These are phyloP conservation scores for honey bee (Apis mellifera) DNA, from an alignment of 1,140 invertebrate genomes.

Conservation along the genomic window Amel_HAv3.1 CM009933.2:12054501-12055000, in stretches of 20 bases:
- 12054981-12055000: neutral
- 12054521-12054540: no score
- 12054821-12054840: constrained; percentile 67
- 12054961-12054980: constrained; percentile 12
- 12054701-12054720: constrained; percentile 71
- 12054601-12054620: no score
- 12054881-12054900: neutral
- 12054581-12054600: no score
- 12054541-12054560: no score
- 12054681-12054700: constrained; percentile 43
- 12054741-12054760: constrained; percentile 79
- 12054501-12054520: neutral
- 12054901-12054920: neutral
- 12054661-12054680: constrained; percentile 22
- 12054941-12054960: neutral
- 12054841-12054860: constrained; percentile 65
- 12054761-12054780: constrained; percentile 74
- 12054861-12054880: constrained; percentile 35
- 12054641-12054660: neutral
- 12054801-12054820: constrained; percentile 64
- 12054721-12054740: constrained; percentile 80
- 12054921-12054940: constrained; percentile 1
- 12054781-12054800: constrained; percentile 51
- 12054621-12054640: neutral
- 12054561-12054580: neutral